A percentile compares a stretch with the other conserved stretches of the same genome.
Evolutionary conservation across 92 coral and sea anemone species (phyloP).

Genomic region (Siderastrea siderea): DNA sequence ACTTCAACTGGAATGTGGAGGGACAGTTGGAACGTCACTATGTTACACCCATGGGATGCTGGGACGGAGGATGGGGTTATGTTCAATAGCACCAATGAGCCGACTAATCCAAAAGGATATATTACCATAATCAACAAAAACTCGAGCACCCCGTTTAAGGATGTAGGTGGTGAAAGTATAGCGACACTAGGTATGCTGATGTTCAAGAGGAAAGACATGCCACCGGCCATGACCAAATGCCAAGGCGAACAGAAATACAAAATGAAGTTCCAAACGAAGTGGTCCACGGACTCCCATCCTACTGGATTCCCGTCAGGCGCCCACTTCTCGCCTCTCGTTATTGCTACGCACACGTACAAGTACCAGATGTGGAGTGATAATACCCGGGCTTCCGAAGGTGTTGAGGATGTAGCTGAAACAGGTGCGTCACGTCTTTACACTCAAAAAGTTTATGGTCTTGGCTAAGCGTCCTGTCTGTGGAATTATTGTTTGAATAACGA

Average conservation of each 20-base stretch:
- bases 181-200: conserved; percentile 29
- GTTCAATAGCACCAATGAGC: background rate
- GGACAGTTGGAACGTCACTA: background rate
- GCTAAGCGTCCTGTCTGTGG: too few species aligned
- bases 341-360: conserved; percentile 62
- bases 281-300: too few species aligned
- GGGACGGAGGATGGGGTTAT: conserved; percentile 37
- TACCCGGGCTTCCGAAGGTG: conserved; percentile 67
- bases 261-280: conserved; percentile 45
- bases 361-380: conserved; percentile 75
- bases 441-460: too few species aligned
- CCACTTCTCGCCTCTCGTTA: conserved; percentile 68
- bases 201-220: conserved; percentile 13
- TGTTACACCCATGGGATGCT: conserved; percentile 62
- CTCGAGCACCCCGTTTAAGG: conserved; percentile 33
- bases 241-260: conserved; percentile 59
- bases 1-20: conserved; percentile 18
- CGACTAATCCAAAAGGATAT: conserved; percentile 1
- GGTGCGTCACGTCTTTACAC: too few species aligned
- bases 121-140: conserved; percentile 40
- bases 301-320: conserved; percentile 33
- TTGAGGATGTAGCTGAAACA: conserved; percentile 62
- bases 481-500: too few species aligned
- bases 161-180: background rate
- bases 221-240: conserved; percentile 27